phyloP scores from a whole-genome alignment of 2,797 vertebrate species.

The Bradypodion ventrale region DNA sequence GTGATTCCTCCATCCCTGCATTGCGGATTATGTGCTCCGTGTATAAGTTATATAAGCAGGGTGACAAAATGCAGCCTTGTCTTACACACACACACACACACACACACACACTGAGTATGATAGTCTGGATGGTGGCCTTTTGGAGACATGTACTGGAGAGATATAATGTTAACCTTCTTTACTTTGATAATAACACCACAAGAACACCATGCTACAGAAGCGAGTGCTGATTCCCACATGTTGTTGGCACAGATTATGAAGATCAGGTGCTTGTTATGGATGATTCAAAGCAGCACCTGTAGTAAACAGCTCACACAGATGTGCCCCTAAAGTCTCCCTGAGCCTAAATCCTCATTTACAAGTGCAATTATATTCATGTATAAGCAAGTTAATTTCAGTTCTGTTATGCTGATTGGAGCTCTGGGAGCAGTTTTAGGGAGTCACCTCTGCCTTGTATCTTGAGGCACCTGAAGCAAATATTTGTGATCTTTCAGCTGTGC shows the following conservation, averaged over 20 bases:
- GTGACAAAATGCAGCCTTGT: too few relatives aligned
- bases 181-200: neutral
- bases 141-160: neutral
- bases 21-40: too few relatives aligned
- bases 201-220: neutral
- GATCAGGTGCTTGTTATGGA: constrained; percentile 20
- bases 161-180: too few relatives aligned
- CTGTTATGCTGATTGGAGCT: constrained; percentile 18
- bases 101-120: too few relatives aligned
- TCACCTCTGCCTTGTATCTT: neutral
- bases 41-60: too few relatives aligned
- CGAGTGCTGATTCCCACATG: neutral
- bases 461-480: neutral
- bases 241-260: neutral
- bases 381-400: constrained; percentile 11
- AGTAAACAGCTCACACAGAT: constrained; percentile 30
- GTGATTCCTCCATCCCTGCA: too few relatives aligned
- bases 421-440: constrained; percentile 1
- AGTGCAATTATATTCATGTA: constrained; percentile 33
- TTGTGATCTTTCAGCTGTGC: neutral
- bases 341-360: constrained; percentile 27
- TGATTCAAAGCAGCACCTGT: constrained; percentile 21
- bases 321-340: constrained; percentile 18
- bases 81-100: too few relatives aligned
- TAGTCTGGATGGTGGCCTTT: neutral